Evolutionary conservation across 2,113 vertebrate species (phyloP).

Genomic region (Argyrosomus japonicus): DNA sequence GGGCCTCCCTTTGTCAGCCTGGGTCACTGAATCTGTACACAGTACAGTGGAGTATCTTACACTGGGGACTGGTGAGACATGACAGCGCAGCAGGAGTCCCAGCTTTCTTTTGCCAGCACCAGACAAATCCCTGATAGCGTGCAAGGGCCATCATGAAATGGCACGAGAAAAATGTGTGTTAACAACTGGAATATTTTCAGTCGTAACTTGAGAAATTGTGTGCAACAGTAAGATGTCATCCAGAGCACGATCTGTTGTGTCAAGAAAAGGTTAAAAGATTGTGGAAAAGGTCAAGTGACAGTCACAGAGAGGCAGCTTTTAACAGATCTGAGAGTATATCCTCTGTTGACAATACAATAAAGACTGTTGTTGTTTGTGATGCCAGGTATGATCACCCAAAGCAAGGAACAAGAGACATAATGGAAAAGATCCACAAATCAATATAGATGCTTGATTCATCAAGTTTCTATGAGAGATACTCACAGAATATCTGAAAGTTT

Average conservation of each 20-base stretch:
- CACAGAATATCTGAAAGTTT: too few species aligned
- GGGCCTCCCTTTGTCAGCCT: conserved; percentile 56
- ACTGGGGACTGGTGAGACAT: conserved; percentile 65
- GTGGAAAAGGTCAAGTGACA: conserved; percentile 35
- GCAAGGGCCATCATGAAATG: conserved; percentile 43
- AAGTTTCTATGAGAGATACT: background rate
- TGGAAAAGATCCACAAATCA: conserved; percentile 2
- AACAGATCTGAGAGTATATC: conserved; percentile 16
- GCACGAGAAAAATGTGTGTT: conserved; percentile 38
- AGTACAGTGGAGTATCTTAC: conserved; percentile 48
- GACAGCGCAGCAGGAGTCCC: conserved; percentile 51
- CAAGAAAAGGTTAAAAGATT: conserved; percentile 35
- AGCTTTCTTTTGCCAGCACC: conserved; percentile 24
- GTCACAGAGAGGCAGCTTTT: conserved; percentile 1
- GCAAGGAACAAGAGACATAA: background rate
- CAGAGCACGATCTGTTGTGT: conserved; percentile 9
- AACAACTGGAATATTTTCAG: conserved; percentile 37
- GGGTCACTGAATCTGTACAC: conserved; percentile 62
- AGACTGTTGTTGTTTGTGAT: conserved; percentile 19
- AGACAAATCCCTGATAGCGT: conserved; percentile 31
- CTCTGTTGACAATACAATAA: conserved; percentile 5
- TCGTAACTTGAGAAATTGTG: conserved; percentile 15
- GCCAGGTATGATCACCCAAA: conserved; percentile 7
- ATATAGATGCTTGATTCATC: background rate
- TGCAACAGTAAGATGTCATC: conserved; percentile 12